Evolutionary conservation across 2,888 invertebrate species (phyloP).

Genomic region (Harpalus rubripes): DNA sequence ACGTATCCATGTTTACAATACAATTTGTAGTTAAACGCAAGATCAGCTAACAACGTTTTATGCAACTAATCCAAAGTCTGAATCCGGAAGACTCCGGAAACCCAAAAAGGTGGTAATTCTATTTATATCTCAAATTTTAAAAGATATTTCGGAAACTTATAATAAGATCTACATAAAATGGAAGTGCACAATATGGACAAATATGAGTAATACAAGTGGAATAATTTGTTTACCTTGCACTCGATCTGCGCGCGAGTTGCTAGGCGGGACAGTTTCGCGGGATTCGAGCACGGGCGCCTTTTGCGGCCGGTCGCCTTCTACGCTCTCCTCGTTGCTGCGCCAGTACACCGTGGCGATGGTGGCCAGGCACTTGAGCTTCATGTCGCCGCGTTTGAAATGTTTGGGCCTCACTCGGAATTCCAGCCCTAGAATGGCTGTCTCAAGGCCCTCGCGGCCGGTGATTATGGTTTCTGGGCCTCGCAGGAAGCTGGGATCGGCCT

Average conservation of each 20-base stretch:
- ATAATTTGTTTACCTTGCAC: slow-evolving; percentile 81
- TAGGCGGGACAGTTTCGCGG: slow-evolving; percentile 82
- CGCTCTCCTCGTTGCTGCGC: slow-evolving; percentile 93
- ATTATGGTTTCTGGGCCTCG: slow-evolving; percentile 79
- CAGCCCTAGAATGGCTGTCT: slow-evolving; percentile 87
- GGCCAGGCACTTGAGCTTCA: slow-evolving; percentile 93
- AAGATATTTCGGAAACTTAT: too few relatives aligned
- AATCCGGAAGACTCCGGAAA: too few relatives aligned
- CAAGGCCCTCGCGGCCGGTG: slow-evolving; percentile 84
- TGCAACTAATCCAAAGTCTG: too few relatives aligned
- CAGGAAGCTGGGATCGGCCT: slow-evolving; percentile 78
- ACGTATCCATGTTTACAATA: too few relatives aligned
- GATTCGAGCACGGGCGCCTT: slow-evolving; percentile 89
- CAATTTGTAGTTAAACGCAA: too few relatives aligned
- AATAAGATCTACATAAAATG: too few relatives aligned
- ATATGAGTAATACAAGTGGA: too few relatives aligned
- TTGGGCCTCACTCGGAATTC: slow-evolving; percentile 89
- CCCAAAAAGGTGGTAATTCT: too few relatives aligned
- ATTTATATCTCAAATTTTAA: too few relatives aligned
- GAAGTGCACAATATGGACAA: too few relatives aligned
- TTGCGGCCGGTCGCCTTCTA: slow-evolving; percentile 87
- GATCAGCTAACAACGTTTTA: too few relatives aligned
- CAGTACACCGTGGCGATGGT: slow-evolving; percentile 92
- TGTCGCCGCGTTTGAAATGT: slow-evolving; percentile 91
- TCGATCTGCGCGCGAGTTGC: slow-evolving; percentile 85